Conservation (phyloP, 2,113 vertebrate genomes). For the Tachysurus fulvidraco region DNA sequence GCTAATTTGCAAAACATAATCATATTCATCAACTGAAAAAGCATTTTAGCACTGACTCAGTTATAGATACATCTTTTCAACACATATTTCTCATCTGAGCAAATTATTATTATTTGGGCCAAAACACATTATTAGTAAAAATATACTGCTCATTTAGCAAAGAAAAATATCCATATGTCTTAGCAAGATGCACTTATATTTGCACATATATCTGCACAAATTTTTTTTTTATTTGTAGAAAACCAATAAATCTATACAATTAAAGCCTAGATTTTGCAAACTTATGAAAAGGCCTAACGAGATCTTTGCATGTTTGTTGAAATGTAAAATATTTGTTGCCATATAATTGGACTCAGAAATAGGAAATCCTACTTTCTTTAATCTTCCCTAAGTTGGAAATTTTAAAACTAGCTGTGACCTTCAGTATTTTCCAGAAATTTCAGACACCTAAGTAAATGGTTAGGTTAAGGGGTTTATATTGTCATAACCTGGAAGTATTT, state of each 20-base stretch:
- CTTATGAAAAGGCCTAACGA: conserved; percentile 6
- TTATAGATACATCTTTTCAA: background rate
- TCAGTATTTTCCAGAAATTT: conserved; percentile 58
- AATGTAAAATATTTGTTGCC: conserved; percentile 62
- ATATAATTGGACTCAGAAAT: conserved; percentile 57
- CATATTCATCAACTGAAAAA: background rate
- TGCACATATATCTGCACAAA: no score
- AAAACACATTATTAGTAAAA: background rate
- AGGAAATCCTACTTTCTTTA: conserved; percentile 67
- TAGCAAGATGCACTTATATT: no score
- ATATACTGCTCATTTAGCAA: background rate
- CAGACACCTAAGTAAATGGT: conserved; percentile 57
- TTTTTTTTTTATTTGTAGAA: background rate
- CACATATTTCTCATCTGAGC: background rate
- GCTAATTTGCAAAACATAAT: background rate
- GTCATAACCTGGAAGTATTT: conserved; percentile 34
- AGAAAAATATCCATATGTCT: background rate
- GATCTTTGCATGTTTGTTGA: conserved; percentile 3
- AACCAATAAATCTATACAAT: background rate
- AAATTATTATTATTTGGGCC: background rate
- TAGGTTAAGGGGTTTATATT: conserved; percentile 48
- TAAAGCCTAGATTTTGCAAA: conserved; percentile 16
- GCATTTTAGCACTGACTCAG: background rate
- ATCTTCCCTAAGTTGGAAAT: conserved; percentile 59
- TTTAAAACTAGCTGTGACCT: conserved; percentile 52